These are phyloP conservation scores for Thamnaconus septentrionalis DNA, from an alignment of 2,113 vertebrate species.

Conservation along the genomic window DNA sequence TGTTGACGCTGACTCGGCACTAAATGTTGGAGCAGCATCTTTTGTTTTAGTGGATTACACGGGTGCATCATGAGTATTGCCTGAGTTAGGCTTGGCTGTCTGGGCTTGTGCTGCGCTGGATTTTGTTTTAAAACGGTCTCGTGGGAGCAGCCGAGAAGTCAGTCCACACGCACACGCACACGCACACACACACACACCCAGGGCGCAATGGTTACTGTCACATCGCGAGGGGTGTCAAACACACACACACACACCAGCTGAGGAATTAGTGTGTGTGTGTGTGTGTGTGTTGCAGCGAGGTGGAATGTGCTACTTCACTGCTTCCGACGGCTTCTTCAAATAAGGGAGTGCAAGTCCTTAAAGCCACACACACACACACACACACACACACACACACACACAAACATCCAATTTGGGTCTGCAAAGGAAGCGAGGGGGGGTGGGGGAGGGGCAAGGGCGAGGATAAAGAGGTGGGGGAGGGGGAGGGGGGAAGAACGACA, in stretches of 20 bases:
- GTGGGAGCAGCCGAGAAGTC: background rate
- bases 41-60: too few species aligned
- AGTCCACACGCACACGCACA: background rate
- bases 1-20: too few species aligned
- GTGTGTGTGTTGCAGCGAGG: background rate
- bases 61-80: too few species aligned
- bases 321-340: conserved; percentile 30
- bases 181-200: background rate
- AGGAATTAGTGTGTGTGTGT: background rate
- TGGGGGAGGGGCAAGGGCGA: background rate
- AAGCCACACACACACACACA: conserved; percentile 10
- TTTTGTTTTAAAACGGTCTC: too few species aligned
- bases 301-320: conserved; percentile 20
- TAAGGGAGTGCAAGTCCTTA: conserved; percentile 17
- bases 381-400: conserved; percentile 14
- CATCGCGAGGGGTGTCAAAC: background rate
- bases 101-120: too few species aligned
- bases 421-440: conserved; percentile 22
- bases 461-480: conserved; percentile 20
- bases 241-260: too few species aligned
- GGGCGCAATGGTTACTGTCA: background rate
- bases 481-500: background rate
- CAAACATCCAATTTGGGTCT: conserved; percentile 27
- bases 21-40: too few species aligned
- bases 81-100: too few species aligned